These are phyloP conservation scores for Tricholaema leucomelas DNA, from an alignment of 2,113 vertebrate species.

Conservation along the genomic window DNA sequence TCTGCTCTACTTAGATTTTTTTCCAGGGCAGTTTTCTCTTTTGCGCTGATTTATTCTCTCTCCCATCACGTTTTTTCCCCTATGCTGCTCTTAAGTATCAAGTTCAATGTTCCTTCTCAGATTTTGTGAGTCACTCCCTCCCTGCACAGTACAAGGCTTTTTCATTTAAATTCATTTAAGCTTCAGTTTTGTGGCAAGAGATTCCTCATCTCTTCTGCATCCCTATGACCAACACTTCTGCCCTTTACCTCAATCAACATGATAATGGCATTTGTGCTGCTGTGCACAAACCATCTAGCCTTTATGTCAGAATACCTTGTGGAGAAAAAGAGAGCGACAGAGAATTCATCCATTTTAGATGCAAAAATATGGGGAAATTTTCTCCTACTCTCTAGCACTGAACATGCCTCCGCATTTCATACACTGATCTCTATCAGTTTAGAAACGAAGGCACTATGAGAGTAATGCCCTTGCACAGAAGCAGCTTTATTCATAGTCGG, in stretches of 20 bases:
- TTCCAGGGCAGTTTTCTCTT: neutral
- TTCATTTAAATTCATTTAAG: constrained; percentile 31
- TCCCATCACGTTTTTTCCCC: neutral
- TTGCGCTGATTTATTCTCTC: constrained; percentile 8
- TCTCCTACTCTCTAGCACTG: neutral
- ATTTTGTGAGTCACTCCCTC: neutral
- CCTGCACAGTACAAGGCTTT: neutral
- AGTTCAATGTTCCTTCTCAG: neutral
- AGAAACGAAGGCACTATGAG: neutral
- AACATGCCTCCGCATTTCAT: constrained; percentile 29
- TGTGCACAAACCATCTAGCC: neutral
- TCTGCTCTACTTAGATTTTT: constrained; percentile 21
- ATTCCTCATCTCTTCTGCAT: constrained; percentile 19
- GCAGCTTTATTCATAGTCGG: constrained; percentile 13
- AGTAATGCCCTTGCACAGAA: neutral
- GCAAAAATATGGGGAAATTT: neutral
- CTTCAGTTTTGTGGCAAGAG: constrained; percentile 7
- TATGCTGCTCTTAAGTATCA: neutral
- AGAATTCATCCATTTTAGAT: neutral
- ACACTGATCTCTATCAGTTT: neutral
- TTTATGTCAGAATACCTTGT: constrained; percentile 15
- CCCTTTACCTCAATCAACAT: constrained; percentile 59
- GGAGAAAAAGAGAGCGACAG: neutral
- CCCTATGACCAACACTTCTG: neutral
- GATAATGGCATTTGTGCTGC: constrained; percentile 44